Evolutionary conservation across 2,113 vertebrate genomes (phyloP), one percentile per base, ranked within the genome.

Genomic region (Rafetus swinhoei): DNA sequence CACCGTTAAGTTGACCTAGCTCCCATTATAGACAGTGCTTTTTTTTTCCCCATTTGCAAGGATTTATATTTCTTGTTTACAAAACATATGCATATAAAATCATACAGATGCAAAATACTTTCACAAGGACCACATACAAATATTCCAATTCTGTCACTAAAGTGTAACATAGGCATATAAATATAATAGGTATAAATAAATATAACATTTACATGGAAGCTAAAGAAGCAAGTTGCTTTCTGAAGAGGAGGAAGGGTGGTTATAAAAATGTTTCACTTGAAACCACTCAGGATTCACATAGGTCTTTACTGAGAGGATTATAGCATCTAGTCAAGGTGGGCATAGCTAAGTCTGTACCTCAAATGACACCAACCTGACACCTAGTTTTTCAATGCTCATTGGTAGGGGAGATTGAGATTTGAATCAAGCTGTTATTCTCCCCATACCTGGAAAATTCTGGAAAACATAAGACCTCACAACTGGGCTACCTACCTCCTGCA

Each of bases 101-200:
- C 45, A 45, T 79, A 95, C 88, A 79, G 94, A 97, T 93, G 96
- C 96, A 96, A 87, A 93, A 95, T 92, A 96, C 94, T 83, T 96
- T 95, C 96, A 97, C 96, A 93, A 97, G 93, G 62, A 93, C 97
- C 79, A 15, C 90, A 84, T 96, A 97, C 93, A 92, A 94, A 96
- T 92, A 93, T 92, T 93, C 9, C 89, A 80, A 93, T 97, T 97
- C 93, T 95, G 96, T 97, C 97, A 96, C 97, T 97, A 95, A 93
- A 45, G 29, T 54, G 88, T 89, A 95, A 94, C 92, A 56, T 96
- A 45, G 92, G 94, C 77, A 90, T 95, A 97, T 97, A 97, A 97
- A 95, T 97, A 96, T 95, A 94, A 91, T 96, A 94, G 88, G 85
- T 93, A 96, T 45, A 45, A 45, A 45, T 45, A 45, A 45, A 45